Conservation (phyloP, 2,888 invertebrate genomes). For the Venusia cambrica region DNA sequence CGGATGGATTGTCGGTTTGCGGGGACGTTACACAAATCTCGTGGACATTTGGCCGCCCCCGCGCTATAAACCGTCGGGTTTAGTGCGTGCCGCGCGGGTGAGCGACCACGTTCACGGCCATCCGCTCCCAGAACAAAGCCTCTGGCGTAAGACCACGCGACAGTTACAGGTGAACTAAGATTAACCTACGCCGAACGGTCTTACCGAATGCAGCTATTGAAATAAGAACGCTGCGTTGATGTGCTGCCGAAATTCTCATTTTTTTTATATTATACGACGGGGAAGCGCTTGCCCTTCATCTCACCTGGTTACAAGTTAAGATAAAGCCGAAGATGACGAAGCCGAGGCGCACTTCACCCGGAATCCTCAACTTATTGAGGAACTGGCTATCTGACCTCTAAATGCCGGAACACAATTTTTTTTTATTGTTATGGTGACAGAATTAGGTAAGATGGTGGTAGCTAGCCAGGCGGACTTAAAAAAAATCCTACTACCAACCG, state of each 20-base stretch:
- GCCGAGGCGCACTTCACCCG: too few species aligned
- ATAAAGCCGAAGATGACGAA: too few species aligned
- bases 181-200: slow-evolving; percentile 67
- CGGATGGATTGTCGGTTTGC: slow-evolving; percentile 50
- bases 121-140: slow-evolving; percentile 52
- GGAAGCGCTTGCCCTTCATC: too few species aligned
- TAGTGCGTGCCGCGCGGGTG: slow-evolving; percentile 57
- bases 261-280: too few species aligned
- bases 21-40: slow-evolving; percentile 57
- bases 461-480: too few species aligned
- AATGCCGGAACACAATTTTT: too few species aligned
- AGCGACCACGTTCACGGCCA: slow-evolving; percentile 72
- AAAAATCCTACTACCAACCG: too few species aligned
- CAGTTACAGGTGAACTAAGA: slow-evolving; percentile 71
- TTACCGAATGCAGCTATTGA: slow-evolving; percentile 56
- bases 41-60: slow-evolving; percentile 60
- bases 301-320: too few species aligned
- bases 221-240: slow-evolving; percentile 55
- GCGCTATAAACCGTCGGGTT: slow-evolving; percentile 62
- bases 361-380: too few species aligned
- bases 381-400: too few species aligned
- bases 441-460: too few species aligned
- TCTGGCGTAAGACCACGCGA: slow-evolving; percentile 40
- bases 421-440: too few species aligned
- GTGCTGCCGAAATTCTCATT: slow-evolving; percentile 43